Base-by-base conservation (phyloP, 2,113 vertebrate species). In the Burhinus bistriatus region DNA sequence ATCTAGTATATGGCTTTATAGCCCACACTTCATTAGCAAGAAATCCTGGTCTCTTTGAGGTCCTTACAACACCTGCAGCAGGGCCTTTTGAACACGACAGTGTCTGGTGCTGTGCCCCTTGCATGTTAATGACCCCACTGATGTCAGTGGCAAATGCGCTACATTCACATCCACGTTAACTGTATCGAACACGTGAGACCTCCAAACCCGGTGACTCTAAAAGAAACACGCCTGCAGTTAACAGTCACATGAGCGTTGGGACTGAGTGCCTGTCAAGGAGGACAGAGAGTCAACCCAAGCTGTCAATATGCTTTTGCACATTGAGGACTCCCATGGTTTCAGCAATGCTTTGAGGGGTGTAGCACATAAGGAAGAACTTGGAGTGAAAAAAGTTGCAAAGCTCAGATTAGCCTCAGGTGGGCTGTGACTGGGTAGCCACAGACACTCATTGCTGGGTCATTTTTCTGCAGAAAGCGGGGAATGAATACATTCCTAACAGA, bases 121-220 rank as follows among this genome's bases (percentile, higher is more conserved):
- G 1, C 10, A 20, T 0, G 3, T 36, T 44, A 26, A 26, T 8
- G 75, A 47, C 47, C 45, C 58, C 55, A 22, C 0, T 0, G 8
- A n/a, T 42, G 75, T 19, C 75, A 62, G 58, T 0, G 1, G 71
- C 42, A 11, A 42, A 45, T 20, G 40, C 21, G 9, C n/a, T 22
- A 9, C 2, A 2, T 21, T 47, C n/a, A 58, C 47, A 19, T 16
- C 15, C 64, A 44, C 57, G 34, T 32, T 12, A 29, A 9, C 57
- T 32, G 3, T 32, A 7, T 22, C n/a, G 16, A 36, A 25, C 1
- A 7, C 1, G 1, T 8, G 45, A 76, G 38, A 34, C 22, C 44
- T 55, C 78, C 55, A 17, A 40, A 64, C 21, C 27, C 19, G 34
- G 40, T 25, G 58, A 42, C 22, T 66, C 18, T 22, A 3, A 45